These are phyloP conservation scores for Catotricha subobsoleta DNA, from an alignment of 2,888 invertebrate species.

Conservation along the genomic window DNA sequence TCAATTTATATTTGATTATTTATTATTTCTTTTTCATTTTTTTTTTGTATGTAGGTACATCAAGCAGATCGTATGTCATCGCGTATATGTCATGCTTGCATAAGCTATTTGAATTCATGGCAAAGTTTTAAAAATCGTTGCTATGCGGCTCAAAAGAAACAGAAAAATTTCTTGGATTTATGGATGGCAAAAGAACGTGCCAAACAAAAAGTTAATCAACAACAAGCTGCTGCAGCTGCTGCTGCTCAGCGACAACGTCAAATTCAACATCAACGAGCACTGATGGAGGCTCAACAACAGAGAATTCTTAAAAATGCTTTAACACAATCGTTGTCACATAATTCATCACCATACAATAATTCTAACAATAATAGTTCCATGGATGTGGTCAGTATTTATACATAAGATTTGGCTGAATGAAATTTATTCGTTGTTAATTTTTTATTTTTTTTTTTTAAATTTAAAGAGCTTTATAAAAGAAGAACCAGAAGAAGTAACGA, in stretches of 20 bases:
- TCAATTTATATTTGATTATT: too few relatives aligned
- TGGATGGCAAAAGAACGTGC: slow-evolving; percentile 12
- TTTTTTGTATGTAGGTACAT: slow-evolving; percentile 18
- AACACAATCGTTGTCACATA: not conserved
- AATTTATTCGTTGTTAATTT: too few relatives aligned
- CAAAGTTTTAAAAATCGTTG: slow-evolving; percentile 31
- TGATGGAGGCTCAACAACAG: not conserved
- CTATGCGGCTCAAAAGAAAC: slow-evolving; percentile 25
- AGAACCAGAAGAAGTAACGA: slow-evolving; percentile 24
- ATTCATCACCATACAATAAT: not conserved
- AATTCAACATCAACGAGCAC: slow-evolving; percentile 2
- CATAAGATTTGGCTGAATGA: not conserved
- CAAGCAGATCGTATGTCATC: slow-evolving; percentile 25
- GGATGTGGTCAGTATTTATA: not conserved
- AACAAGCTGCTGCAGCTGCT: slow-evolving; percentile 3
- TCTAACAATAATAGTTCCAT: not conserved
- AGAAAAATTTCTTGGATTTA: slow-evolving; percentile 24
- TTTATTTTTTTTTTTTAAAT: not conserved
- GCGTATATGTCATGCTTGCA: slow-evolving; percentile 28
- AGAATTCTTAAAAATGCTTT: slow-evolving; percentile 4
- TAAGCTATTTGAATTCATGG: slow-evolving; percentile 30
- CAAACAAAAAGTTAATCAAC: not conserved
- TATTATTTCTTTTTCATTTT: not conserved
- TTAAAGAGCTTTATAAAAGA: slow-evolving; percentile 11
- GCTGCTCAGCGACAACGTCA: slow-evolving; percentile 8